Percentiles rank a stretch among this genome's conserved stretches.
Conservation (phyloP, 2,888 invertebrate species). For the Rhynchonema sp. region DNA sequence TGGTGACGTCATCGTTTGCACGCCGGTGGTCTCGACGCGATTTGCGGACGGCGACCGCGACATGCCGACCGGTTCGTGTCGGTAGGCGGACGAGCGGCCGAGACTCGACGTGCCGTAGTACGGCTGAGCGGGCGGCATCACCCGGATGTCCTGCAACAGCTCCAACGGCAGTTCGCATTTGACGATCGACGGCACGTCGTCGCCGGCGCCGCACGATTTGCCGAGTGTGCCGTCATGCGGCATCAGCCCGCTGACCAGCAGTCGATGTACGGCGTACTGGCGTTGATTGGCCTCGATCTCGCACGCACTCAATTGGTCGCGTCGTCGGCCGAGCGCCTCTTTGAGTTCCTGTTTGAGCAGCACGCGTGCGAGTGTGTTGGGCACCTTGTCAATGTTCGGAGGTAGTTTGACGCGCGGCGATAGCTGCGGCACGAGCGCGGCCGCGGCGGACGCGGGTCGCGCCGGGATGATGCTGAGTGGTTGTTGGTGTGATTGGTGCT, state of each 20-base stretch:
- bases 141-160: constrained; percentile 17
- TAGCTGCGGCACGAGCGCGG: background rate
- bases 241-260: constrained; percentile 22
- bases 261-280: constrained; percentile 22
- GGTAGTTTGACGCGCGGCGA: background rate
- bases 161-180: constrained; percentile 23
- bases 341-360: constrained; percentile 35
- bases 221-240: constrained; percentile 12
- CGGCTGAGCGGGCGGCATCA: constrained; percentile 14
- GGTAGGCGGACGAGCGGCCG: background rate
- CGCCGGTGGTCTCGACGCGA: constrained; percentile 1
- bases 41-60: background rate
- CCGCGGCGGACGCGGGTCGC: background rate
- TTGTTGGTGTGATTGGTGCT: constrained; percentile 9
- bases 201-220: constrained; percentile 9
- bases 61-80: background rate
- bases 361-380: constrained; percentile 18
- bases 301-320: constrained; percentile 31
- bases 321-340: constrained; percentile 30
- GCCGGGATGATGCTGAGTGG: constrained; percentile 10
- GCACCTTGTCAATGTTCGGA: constrained; percentile 3
- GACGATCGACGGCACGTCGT: constrained; percentile 20
- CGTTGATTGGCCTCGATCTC: constrained; percentile 31
- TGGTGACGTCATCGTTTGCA: background rate
- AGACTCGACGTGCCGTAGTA: background rate